Conservation (phyloP, 2,113 vertebrate species). For the Sceloporus tristichus region DNA sequence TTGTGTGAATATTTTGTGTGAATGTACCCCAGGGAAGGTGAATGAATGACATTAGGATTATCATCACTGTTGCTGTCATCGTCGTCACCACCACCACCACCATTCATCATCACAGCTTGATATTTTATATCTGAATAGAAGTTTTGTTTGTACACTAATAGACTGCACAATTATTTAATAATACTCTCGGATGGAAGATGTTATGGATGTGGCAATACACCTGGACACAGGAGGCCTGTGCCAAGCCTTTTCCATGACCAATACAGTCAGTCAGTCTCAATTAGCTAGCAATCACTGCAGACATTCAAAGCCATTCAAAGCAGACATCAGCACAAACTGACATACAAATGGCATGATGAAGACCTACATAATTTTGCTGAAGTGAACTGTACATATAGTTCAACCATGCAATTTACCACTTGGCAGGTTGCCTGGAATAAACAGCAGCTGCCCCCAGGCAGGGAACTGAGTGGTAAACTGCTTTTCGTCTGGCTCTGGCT, state of each 20-base stretch:
- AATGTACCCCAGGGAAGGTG: no score
- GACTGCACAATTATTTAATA: no score
- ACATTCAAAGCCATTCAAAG: not conserved
- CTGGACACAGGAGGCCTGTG: not conserved
- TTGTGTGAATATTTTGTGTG: not conserved
- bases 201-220: not conserved
- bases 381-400: not conserved
- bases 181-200: not conserved
- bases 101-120: no score
- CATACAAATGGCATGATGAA: not conserved
- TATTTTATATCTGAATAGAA: no score
- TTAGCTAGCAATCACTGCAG: not conserved
- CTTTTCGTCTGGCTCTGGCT: not conserved
- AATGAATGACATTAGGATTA: no score
- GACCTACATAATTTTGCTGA: conserved; percentile 4
- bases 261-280: not conserved
- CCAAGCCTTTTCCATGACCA: not conserved
- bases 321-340: not conserved
- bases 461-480: not conserved
- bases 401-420: not conserved
- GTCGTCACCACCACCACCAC: no score
- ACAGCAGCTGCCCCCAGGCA: not conserved
- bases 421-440: not conserved
- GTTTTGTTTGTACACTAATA: no score
- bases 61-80: no score